Conservation (phyloP, 1,140 invertebrate species). For the Conus betulinus region DNA sequence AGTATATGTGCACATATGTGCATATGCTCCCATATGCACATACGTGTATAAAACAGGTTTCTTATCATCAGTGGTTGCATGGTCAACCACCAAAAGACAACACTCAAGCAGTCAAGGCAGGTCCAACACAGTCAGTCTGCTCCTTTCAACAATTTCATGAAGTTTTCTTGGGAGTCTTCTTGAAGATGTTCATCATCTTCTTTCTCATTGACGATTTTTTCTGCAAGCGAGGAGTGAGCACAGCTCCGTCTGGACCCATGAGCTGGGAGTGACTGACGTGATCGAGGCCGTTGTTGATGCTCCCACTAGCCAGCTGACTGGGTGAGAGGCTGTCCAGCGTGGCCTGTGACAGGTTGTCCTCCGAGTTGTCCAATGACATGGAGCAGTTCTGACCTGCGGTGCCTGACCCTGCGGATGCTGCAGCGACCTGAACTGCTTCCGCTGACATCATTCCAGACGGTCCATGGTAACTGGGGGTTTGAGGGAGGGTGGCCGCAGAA, state of each 20-base stretch:
- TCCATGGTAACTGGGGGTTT: no score
- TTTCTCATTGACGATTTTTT: slow-evolving; percentile 15
- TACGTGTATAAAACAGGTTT: neutral
- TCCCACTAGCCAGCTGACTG: neutral
- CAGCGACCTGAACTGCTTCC: neutral
- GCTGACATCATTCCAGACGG: neutral
- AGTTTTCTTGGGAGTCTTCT: neutral
- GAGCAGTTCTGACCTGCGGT: neutral
- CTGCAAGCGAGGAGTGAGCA: neutral
- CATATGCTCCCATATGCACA: neutral
- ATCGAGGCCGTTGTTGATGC: slow-evolving; percentile 2
- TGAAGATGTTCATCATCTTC: slow-evolving; percentile 9
- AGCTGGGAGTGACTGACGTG: neutral
- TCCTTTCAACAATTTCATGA: neutral
- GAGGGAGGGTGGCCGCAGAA: no score
- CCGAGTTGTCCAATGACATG: slow-evolving; percentile 1
- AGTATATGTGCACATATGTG: neutral
- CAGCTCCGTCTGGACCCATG: neutral
- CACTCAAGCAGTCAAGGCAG: neutral
- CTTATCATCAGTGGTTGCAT: neutral
- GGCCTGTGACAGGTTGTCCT: slow-evolving; percentile 27
- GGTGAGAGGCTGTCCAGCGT: slow-evolving; percentile 16
- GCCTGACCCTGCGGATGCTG: neutral
- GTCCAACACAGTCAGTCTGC: neutral
- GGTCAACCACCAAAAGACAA: neutral